Evolutionary conservation across 2,888 invertebrate species (phyloP).

Genomic region (Leptopterna dolabrata): DNA sequence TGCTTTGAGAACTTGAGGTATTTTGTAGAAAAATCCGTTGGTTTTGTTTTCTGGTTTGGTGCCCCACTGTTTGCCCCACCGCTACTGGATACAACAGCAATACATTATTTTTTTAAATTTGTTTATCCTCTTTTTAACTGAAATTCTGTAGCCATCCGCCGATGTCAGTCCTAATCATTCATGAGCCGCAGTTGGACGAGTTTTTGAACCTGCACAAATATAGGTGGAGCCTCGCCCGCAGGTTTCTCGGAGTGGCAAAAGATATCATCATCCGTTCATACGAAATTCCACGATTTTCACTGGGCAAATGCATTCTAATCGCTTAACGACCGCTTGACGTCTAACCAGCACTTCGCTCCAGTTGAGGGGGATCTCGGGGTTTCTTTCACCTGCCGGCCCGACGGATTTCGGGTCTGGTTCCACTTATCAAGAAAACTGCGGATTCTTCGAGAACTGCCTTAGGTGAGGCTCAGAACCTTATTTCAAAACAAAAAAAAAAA

Average conservation of each 20-base stretch:
- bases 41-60: no score
- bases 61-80: no score
- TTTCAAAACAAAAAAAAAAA: no score
- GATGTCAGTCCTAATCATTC: no score
- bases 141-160: no score
- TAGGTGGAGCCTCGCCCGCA: background rate
- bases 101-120: no score
- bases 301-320: background rate
- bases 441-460: background rate
- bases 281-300: background rate
- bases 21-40: no score
- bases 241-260: background rate
- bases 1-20: no score
- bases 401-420: background rate
- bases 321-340: background rate
- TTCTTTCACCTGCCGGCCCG: background rate
- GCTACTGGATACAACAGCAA: no score
- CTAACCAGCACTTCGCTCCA: background rate
- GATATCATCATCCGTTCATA: background rate
- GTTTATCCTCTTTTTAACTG: no score
- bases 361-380: background rate
- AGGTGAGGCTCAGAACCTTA: background rate
- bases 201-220: background rate
- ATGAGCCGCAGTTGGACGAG: no score
- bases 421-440: background rate